Evolutionary conservation across 1,140 invertebrate species (phyloP).

Genomic region (Triops longicaudatus): DNA sequence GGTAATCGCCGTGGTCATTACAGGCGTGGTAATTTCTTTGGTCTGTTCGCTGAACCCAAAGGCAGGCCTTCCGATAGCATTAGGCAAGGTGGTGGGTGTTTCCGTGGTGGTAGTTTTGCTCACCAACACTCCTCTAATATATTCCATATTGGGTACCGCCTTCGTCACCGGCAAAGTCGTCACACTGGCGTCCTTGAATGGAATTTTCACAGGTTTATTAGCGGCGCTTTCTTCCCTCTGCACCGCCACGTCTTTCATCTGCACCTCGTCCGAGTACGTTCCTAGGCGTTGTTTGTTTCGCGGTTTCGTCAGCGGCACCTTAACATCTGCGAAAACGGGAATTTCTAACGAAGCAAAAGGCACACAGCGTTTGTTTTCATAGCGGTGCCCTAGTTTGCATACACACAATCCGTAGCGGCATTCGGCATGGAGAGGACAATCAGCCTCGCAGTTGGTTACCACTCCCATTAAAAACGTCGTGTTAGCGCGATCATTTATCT

Average conservation of each 20-base stretch:
- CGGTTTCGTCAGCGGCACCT: background rate
- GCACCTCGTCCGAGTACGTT: background rate
- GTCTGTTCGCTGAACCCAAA: background rate
- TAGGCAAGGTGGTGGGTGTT: constrained; percentile 5
- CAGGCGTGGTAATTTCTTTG: background rate
- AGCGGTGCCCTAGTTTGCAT: background rate
- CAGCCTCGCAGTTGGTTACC: background rate
- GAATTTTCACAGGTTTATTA: background rate
- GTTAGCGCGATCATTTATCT: background rate
- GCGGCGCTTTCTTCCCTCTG: background rate
- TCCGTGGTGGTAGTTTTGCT: background rate
- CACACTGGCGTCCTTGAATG: background rate
- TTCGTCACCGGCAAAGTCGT: background rate
- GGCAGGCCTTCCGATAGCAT: background rate
- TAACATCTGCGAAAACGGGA: background rate
- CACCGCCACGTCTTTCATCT: background rate
- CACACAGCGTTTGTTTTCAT: background rate
- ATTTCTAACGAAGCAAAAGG: background rate
- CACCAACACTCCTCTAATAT: background rate
- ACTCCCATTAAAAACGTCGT: background rate
- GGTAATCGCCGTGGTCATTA: background rate
- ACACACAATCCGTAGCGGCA: background rate
- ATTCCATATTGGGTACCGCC: background rate
- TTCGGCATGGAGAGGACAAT: background rate
- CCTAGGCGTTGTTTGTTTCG: background rate